Evolutionary conservation across 1,140 invertebrate species (phyloP).

Genomic region (Solenopsis fugax): DNA sequence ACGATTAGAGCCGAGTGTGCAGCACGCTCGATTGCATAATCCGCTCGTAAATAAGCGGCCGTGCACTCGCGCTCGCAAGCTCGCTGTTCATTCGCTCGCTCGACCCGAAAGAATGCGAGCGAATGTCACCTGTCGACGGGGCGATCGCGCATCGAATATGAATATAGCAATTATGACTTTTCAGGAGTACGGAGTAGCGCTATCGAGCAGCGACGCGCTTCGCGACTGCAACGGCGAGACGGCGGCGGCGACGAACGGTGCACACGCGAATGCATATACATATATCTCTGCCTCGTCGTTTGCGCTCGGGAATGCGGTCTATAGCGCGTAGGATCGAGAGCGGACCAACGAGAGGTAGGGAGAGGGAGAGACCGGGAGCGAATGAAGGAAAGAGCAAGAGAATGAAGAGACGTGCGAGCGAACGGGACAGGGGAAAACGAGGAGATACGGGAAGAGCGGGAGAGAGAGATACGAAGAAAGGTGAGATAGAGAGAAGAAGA

Average conservation of each 20-base stretch:
- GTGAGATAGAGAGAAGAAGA: constrained; percentile 18
- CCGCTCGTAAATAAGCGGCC: constrained; percentile 51
- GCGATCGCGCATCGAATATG: constrained; percentile 31
- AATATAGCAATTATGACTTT: constrained; percentile 58
- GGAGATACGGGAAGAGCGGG: constrained; percentile 40
- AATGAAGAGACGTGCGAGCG: constrained; percentile 23
- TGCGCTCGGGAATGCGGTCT: constrained; percentile 78
- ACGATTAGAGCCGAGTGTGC: constrained; percentile 49
- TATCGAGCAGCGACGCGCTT: constrained; percentile 47
- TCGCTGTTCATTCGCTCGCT: not conserved
- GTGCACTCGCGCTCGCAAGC: not conserved
- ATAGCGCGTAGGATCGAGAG: constrained; percentile 79
- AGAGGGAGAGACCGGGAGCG: constrained; percentile 39
- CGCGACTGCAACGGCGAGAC: constrained; percentile 54
- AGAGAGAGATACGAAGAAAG: constrained; percentile 24
- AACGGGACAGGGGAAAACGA: constrained; percentile 51
- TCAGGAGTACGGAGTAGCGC: constrained; percentile 11
- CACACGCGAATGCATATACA: constrained; percentile 79
- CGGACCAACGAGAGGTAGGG: constrained; percentile 65
- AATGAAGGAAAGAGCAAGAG: constrained; percentile 16
- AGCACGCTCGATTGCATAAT: constrained; percentile 46
- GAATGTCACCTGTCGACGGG: constrained; percentile 42
- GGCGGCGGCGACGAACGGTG: constrained; percentile 70
- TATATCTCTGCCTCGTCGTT: constrained; percentile 78
- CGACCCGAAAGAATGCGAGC: constrained; percentile 31